Percentiles rank a stretch among this genome's conserved stretches.
Evolutionary conservation across 92 coral and sea anemone species (phyloP).

Genomic region (Parazoanthus swiftii): DNA sequence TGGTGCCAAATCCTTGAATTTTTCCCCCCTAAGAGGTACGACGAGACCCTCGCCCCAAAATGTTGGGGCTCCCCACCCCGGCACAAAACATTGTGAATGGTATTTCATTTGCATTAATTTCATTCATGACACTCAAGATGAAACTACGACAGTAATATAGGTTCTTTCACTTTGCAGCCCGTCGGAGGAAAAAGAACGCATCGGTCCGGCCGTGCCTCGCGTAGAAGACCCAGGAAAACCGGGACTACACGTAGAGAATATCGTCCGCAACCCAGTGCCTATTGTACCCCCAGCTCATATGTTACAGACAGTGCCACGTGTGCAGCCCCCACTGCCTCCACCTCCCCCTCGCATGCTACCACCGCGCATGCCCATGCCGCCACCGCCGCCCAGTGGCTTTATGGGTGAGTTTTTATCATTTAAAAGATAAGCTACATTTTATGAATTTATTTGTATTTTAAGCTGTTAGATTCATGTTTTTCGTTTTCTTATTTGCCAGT

Average conservation of each 20-base stretch:
- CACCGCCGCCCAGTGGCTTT: constrained; percentile 80
- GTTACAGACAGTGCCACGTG: constrained; percentile 41
- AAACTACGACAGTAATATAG: not conserved
- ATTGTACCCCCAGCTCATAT: constrained; percentile 77
- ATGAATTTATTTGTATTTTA: not conserved
- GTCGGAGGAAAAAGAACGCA: constrained; percentile 87
- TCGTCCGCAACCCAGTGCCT: constrained; percentile 49
- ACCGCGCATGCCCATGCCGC: constrained; percentile 71
- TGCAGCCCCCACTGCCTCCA: constrained; percentile 64
- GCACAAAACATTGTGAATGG: not conserved
- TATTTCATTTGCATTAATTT: not conserved
- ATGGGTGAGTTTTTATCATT: constrained; percentile 60
- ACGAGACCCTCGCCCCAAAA: no score
- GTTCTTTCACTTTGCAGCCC: constrained; percentile 58
- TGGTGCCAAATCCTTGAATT: no score
- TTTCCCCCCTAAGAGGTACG: no score
- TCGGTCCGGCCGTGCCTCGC: constrained; percentile 89
- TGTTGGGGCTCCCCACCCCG: no score
- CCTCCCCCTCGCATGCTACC: constrained; percentile 70
- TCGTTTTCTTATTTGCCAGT: no score
- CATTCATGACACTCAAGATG: not conserved
- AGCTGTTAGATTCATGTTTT: not conserved
- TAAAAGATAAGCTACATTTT: not conserved
- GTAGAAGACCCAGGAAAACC: constrained; percentile 45
- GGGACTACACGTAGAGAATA: constrained; percentile 19